These are phyloP conservation scores for Calliopum simillimum DNA, from an alignment of 2,888 invertebrate genomes.

Conservation along the genomic window DNA sequence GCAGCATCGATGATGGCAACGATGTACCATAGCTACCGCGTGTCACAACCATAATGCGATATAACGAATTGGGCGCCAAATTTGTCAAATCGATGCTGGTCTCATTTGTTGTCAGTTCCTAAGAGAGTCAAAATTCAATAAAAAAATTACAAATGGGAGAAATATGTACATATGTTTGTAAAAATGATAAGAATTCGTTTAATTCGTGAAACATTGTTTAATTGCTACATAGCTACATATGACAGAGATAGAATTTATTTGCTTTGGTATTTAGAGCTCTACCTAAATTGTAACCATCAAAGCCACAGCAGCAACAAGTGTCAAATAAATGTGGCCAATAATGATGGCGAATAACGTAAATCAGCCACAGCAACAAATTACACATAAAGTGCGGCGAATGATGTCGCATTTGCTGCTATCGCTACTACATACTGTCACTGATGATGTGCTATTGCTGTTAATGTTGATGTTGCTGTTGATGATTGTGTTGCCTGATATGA, in stretches of 20 bases:
- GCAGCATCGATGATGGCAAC: constrained; percentile 82
- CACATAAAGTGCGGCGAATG: background rate
- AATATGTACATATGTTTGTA: constrained; percentile 41
- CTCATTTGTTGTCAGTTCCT: constrained; percentile 79
- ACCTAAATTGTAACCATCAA: constrained; percentile 10
- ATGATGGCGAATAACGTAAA: constrained; percentile 9
- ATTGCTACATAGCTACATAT: constrained; percentile 16
- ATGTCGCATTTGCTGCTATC: background rate
- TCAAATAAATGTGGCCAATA: constrained; percentile 5
- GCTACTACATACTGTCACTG: constrained; percentile 3
- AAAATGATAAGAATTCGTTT: constrained; percentile 41
- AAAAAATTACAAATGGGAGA: constrained; percentile 10
- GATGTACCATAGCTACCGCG: constrained; percentile 83
- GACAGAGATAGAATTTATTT: constrained; percentile 13
- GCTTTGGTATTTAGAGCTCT: constrained; percentile 21
- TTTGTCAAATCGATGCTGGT: constrained; percentile 73
- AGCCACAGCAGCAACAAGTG: constrained; percentile 13
- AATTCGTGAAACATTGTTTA: constrained; percentile 19
- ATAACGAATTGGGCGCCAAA: constrained; percentile 77
- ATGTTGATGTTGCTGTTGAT: constrained; percentile 30
- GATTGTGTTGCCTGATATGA: background rate
- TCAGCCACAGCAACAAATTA: background rate
- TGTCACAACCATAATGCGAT: constrained; percentile 85
- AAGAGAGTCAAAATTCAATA: constrained; percentile 45
- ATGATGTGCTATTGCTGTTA: constrained; percentile 1